A percentile compares a stretch with the other conserved stretches of the same genome.
phyloP scores from a whole-genome alignment of 2,888 invertebrate genomes.

The Entomobrya proxima region DNA sequence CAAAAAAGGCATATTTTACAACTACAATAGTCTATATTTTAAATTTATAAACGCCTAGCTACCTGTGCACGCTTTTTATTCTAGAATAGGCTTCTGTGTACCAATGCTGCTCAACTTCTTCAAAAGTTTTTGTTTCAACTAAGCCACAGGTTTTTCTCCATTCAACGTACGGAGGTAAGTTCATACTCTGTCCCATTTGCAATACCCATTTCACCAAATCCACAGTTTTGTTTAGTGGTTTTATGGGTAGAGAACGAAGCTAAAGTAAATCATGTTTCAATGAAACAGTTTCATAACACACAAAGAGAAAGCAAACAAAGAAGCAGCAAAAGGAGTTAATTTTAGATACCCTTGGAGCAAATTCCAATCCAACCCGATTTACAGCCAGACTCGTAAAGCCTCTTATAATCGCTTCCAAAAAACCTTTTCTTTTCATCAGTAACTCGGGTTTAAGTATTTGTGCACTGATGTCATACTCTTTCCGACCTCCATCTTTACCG shows the following conservation, averaged over 20 bases:
- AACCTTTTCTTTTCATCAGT: background rate
- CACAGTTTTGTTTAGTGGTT: slow-evolving; percentile 78
- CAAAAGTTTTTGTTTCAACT: slow-evolving; percentile 81
- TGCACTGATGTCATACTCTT: background rate
- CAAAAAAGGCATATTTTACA: slow-evolving; percentile 64
- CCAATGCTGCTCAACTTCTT: slow-evolving; percentile 82
- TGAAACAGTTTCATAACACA: background rate
- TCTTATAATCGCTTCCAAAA: slow-evolving; percentile 81
- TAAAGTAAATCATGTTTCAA: slow-evolving; percentile 76
- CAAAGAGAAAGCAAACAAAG: background rate
- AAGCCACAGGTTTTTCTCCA: slow-evolving; percentile 89
- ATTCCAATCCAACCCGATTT: slow-evolving; percentile 82
- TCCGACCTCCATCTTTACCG: slow-evolving; percentile 71
- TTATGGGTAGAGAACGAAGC: slow-evolving; percentile 84
- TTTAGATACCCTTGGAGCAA: slow-evolving; percentile 81
- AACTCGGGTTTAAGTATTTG: background rate
- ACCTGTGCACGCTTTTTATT: slow-evolving; percentile 70
- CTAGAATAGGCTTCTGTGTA: slow-evolving; percentile 81
- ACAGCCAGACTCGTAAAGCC: slow-evolving; percentile 84
- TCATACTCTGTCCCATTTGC: slow-evolving; percentile 92
- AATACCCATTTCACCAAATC: slow-evolving; percentile 92
- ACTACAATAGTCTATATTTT: background rate
- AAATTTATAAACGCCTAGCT: background rate
- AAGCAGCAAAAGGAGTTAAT: background rate
- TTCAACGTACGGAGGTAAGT: slow-evolving; percentile 86